These are phyloP conservation scores for Arrhamphus sclerolepis DNA, from an alignment of 2,797 vertebrate genomes.

Conservation along the genomic window DNA sequence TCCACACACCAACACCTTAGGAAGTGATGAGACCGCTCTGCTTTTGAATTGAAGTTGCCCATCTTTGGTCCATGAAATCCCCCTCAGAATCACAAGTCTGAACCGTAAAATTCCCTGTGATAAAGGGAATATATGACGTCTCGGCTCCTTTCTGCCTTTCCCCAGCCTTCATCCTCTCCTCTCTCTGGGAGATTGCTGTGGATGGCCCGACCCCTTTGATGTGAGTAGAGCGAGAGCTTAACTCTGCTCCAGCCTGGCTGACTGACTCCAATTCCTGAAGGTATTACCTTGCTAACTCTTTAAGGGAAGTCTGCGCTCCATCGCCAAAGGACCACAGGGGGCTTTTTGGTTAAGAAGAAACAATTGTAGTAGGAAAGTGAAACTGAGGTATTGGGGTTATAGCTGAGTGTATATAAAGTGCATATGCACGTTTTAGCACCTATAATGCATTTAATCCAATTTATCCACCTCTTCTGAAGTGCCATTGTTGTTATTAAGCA, in stretches of 20 bases:
- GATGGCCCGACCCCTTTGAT: constrained; percentile 68
- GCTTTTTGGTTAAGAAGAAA: constrained; percentile 32
- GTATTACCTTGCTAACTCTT: constrained; percentile 73
- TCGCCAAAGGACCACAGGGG: constrained; percentile 44
- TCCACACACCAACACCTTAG: constrained; percentile 17
- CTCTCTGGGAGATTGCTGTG: constrained; percentile 55
- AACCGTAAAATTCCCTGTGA: constrained; percentile 71
- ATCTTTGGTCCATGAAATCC: constrained; percentile 72
- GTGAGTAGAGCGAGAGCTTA: constrained; percentile 65
- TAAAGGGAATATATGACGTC: constrained; percentile 72
- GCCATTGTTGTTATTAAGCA: constrained; percentile 30
- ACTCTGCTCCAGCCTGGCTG: constrained; percentile 58
- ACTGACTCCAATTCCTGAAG: constrained; percentile 60
- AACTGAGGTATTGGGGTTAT: constrained; percentile 2
- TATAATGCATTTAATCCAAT: constrained; percentile 33
- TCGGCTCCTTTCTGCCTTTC: constrained; percentile 14
- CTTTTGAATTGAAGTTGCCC: constrained; percentile 66
- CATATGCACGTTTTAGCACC: constrained; percentile 17
- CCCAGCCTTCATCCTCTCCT: constrained; percentile 18
- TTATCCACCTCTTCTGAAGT: constrained; percentile 27
- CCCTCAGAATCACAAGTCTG: constrained; percentile 70
- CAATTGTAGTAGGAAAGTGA: constrained; percentile 28
- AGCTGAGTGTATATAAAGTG: constrained; percentile 27
- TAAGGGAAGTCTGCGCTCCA: constrained; percentile 55
- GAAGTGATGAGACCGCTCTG: constrained; percentile 63